Conservation (phyloP, 2,113 vertebrate species). For the Nibea coibor region DNA sequence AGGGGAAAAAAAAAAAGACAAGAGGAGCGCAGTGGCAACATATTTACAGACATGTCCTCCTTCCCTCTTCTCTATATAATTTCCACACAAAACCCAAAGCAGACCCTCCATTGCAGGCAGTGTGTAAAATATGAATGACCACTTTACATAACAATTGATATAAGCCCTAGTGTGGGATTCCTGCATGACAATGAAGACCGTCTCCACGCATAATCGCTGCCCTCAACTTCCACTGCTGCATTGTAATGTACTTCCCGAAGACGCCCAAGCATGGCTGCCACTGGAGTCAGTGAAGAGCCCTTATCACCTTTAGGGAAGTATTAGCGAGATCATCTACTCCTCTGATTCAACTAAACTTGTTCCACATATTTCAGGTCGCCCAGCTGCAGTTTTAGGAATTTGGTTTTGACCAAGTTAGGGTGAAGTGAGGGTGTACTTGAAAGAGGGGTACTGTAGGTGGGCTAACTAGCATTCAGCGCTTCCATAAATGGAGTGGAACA, state of each 20-base stretch:
- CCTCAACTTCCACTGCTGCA: slow-evolving; percentile 55
- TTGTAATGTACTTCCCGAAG: slow-evolving; percentile 56
- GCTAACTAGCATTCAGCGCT: slow-evolving; percentile 32
- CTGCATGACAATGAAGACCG: slow-evolving; percentile 74
- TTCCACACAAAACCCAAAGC: slow-evolving; percentile 45
- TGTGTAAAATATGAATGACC: slow-evolving; percentile 65
- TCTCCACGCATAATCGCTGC: slow-evolving; percentile 59
- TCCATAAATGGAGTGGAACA: slow-evolving; percentile 70
- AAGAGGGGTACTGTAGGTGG: not conserved
- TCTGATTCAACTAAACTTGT: slow-evolving; percentile 31
- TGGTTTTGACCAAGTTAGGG: slow-evolving; percentile 17
- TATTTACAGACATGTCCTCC: slow-evolving; percentile 43
- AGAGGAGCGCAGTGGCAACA: slow-evolving; percentile 9
- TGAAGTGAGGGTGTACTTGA: slow-evolving; percentile 14
- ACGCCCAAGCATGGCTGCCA: slow-evolving; percentile 33
- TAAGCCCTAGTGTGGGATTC: slow-evolving; percentile 63
- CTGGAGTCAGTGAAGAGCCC: slow-evolving; percentile 30
- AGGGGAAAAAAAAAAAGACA: not conserved
- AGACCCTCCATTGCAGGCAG: slow-evolving; percentile 35
- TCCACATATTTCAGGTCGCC: slow-evolving; percentile 25
- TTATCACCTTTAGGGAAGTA: slow-evolving; percentile 48
- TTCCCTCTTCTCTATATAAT: slow-evolving; percentile 34
- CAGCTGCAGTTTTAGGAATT: slow-evolving; percentile 30
- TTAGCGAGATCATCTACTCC: slow-evolving; percentile 53
- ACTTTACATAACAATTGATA: slow-evolving; percentile 79